phyloP scores from a whole-genome alignment of 2,888 invertebrate genomes.

The Pimpla rufipes region DNA sequence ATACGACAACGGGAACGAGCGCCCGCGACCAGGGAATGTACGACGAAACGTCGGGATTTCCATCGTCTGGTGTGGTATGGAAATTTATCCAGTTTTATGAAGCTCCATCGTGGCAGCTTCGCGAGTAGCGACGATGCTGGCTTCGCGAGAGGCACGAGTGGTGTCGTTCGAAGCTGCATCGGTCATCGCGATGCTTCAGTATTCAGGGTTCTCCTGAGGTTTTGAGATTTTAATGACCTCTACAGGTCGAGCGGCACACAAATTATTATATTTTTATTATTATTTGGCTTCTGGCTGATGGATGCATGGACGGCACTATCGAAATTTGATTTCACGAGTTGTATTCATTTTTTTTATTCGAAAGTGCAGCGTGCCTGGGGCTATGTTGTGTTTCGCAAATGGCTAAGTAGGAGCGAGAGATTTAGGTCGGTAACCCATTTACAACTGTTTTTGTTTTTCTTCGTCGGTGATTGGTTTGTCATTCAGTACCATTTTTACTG shows the following conservation, averaged over 20 bases:
- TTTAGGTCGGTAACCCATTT: background rate
- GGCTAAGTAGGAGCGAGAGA: background rate
- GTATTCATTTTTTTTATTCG: constrained; percentile 18
- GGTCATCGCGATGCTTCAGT: constrained; percentile 14
- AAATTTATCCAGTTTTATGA: constrained; percentile 61
- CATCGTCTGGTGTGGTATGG: constrained; percentile 47
- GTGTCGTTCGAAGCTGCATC: constrained; percentile 37
- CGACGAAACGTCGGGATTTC: constrained; percentile 48
- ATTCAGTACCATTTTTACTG: no score
- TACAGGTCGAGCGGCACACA: background rate
- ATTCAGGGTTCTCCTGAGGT: constrained; percentile 17
- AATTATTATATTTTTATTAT: constrained; percentile 1
- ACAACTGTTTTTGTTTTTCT: no score
- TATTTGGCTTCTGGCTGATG: constrained; percentile 8
- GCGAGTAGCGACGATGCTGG: constrained; percentile 22
- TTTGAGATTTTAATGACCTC: constrained; percentile 25
- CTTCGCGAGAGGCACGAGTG: constrained; percentile 11
- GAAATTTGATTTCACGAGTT: constrained; percentile 10
- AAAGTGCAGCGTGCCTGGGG: background rate
- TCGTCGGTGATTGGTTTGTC: no score
- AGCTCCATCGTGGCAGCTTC: constrained; percentile 34
- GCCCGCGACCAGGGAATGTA: constrained; percentile 21
- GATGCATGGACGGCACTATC: background rate
- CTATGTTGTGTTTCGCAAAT: background rate
- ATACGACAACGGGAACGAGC: constrained; percentile 16